Evolutionary conservation across 2,888 invertebrate genomes (phyloP), one percentile per base, ranked within the genome.

Genomic region (Ophioninae sp.): DNA sequence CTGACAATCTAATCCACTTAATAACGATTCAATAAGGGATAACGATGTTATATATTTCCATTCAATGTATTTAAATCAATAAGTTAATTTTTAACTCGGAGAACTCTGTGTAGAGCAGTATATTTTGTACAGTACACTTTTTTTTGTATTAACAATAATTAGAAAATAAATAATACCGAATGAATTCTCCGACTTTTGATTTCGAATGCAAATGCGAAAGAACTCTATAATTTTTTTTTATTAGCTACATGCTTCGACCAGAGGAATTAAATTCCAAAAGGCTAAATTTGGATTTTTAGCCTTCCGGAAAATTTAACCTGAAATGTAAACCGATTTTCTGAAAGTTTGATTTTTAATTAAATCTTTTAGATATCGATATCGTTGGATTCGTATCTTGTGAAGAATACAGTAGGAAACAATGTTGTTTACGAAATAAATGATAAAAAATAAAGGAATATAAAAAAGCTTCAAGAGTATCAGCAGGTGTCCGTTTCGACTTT

Each of bases 101-200:
- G 84, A 74, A 75, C 41, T 67, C 44, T 72, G 65, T 59, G 39
- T 81, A 39, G 61, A 83, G 74, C 67, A 50, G 50, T 50, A 79
- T 85, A 84, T 87, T 86, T 90, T 90, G 89, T 90, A 90, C 90
- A 90, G 90, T 87, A 83, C 84, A 75, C 79, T 85, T 88, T 3
- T 3, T 85, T 88, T 87, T 89, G 87, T 87, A 88, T 88, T 85
- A 85, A 87, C 86, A 73, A 86, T 75, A 86, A 86, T 61, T 80
- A 82, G 77, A 82, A 72, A 86, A 87, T 85, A 87, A 86, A 86
- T 80, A 81, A 80, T 67, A 50, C 50, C 23, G 50, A 57, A 92
- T 87, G n/a, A 93, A 82, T 83, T 93, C 93, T 50, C 13, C 17
- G 13, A 6, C 6, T 50, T 50, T 50, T 50, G 0, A 17, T 93